Evolutionary conservation across 2,113 vertebrate genomes (phyloP).

Genomic region (Chaenocephalus aceratus): DNA sequence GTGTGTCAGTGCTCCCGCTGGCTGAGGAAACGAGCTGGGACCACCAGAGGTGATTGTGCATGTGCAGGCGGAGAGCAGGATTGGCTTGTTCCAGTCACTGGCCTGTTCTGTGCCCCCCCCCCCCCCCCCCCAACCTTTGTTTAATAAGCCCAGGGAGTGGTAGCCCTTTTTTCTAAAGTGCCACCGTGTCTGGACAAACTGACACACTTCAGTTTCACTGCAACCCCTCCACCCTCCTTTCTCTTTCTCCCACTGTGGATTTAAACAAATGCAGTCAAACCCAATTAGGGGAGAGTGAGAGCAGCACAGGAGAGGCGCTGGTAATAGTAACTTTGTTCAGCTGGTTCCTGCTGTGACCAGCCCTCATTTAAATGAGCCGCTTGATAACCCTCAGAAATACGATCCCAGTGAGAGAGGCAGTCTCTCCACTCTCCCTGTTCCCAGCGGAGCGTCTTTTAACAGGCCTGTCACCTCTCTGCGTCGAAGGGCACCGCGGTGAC

Average conservation of each 20-base stretch:
- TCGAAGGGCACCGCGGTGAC: slow-evolving; percentile 45
- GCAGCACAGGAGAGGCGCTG: slow-evolving; percentile 82
- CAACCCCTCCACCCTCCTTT: slow-evolving; percentile 69
- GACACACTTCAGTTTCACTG: slow-evolving; percentile 84
- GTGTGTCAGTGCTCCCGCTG: slow-evolving; percentile 75
- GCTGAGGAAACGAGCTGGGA: slow-evolving; percentile 82
- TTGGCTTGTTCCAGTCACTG: slow-evolving; percentile 72
- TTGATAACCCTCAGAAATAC: slow-evolving; percentile 86
- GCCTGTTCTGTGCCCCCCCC: slow-evolving; percentile 68
- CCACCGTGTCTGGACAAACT: slow-evolving; percentile 82
- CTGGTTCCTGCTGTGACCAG: slow-evolving; percentile 88
- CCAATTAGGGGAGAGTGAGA: slow-evolving; percentile 87
- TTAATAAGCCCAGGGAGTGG: slow-evolving; percentile 76
- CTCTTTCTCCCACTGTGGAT: slow-evolving; percentile 81
- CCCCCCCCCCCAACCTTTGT: slow-evolving; percentile 50
- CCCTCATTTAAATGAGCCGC: slow-evolving; percentile 86
- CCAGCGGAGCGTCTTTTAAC: slow-evolving; percentile 75
- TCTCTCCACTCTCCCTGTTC: slow-evolving; percentile 64
- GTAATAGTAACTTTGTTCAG: slow-evolving; percentile 88
- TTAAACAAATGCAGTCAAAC: slow-evolving; percentile 89
- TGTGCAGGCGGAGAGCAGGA: slow-evolving; percentile 58
- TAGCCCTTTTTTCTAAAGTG: slow-evolving; percentile 74
- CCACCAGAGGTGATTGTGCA: slow-evolving; percentile 83
- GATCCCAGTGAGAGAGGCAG: slow-evolving; percentile 74
- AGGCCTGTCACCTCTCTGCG: slow-evolving; percentile 70